These are phyloP conservation scores for Mycetomoellerius zeteki DNA, from an alignment of 1,140 invertebrate genomes.

Conservation along the genomic window DNA sequence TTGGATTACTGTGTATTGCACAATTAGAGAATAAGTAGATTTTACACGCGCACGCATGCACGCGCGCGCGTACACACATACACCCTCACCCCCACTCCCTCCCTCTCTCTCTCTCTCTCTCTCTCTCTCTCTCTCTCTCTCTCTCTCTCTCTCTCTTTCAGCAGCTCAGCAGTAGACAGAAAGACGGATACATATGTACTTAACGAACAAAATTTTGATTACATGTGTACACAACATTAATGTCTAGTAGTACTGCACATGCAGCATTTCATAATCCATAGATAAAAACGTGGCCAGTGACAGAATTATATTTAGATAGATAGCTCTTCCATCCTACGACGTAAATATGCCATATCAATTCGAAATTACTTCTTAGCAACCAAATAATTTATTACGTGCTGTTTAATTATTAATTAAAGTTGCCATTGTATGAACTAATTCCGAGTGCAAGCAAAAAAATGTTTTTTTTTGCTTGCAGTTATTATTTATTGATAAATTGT, in stretches of 20 bases:
- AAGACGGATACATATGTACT: constrained; percentile 49
- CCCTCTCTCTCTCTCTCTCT: no score
- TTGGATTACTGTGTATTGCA: constrained; percentile 40
- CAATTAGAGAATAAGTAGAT: constrained; percentile 48
- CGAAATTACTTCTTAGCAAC: constrained; percentile 58
- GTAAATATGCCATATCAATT: constrained; percentile 69
- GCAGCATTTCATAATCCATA: constrained; percentile 63
- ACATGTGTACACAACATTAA: constrained; percentile 72
- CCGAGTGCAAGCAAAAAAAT: constrained; percentile 57
- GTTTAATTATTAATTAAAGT: constrained; percentile 66
- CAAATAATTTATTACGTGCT: constrained; percentile 52
- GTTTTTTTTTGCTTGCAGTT: constrained; percentile 51
- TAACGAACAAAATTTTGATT: constrained; percentile 65
- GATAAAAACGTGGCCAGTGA: constrained; percentile 70
- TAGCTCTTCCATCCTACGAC: constrained; percentile 64
- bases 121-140: no score
- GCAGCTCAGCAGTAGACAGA: background rate
- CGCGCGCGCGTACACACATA: no score
- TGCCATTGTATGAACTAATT: constrained; percentile 74
- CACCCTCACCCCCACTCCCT: no score
- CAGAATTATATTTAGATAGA: constrained; percentile 68
- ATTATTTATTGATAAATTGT: constrained; percentile 67
- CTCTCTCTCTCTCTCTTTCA: no score
- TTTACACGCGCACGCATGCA: background rate
- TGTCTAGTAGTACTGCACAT: constrained; percentile 68